Conservation (phyloP, 2,888 invertebrate genomes). For the Polyommatus icarus region DNA sequence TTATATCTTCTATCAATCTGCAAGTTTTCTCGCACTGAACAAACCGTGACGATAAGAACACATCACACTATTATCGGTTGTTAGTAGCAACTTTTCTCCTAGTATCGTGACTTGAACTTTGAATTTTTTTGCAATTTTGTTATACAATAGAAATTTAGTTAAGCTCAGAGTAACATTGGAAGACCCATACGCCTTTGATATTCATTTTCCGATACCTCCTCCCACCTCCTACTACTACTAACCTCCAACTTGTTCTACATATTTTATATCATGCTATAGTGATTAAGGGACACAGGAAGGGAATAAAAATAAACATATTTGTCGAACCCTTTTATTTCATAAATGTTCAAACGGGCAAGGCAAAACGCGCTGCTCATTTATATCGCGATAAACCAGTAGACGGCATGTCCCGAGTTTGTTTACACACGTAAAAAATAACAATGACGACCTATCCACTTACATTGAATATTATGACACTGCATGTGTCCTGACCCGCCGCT, state of each 20-base stretch:
- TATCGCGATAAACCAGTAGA: slow-evolving; percentile 18
- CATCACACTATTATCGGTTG: no score
- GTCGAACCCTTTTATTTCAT: background rate
- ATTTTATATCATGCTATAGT: slow-evolving; percentile 11
- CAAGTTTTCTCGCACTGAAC: no score
- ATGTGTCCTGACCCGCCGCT: background rate
- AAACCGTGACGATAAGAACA: no score
- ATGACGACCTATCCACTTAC: background rate
- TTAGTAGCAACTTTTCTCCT: slow-evolving; percentile 7
- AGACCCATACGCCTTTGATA: slow-evolving; percentile 17
- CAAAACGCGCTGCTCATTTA: slow-evolving; percentile 13
- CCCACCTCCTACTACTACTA: no score
- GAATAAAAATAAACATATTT: slow-evolving; percentile 15
- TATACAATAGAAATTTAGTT: slow-evolving; percentile 10
- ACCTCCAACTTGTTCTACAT: slow-evolving; percentile 14
- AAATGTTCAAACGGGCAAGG: background rate
- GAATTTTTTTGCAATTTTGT: slow-evolving; percentile 18
- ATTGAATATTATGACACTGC: background rate
- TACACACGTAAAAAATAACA: slow-evolving; percentile 4
- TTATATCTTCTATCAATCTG: slow-evolving; percentile 13
- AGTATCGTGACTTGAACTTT: slow-evolving; percentile 20
- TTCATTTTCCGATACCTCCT: slow-evolving; percentile 18
- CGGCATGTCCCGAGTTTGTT: slow-evolving; percentile 12
- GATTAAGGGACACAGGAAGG: slow-evolving; percentile 12
- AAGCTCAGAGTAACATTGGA: slow-evolving; percentile 19